phyloP scores from a whole-genome alignment of 2,888 invertebrate species.

The Crematogaster levior region DNA sequence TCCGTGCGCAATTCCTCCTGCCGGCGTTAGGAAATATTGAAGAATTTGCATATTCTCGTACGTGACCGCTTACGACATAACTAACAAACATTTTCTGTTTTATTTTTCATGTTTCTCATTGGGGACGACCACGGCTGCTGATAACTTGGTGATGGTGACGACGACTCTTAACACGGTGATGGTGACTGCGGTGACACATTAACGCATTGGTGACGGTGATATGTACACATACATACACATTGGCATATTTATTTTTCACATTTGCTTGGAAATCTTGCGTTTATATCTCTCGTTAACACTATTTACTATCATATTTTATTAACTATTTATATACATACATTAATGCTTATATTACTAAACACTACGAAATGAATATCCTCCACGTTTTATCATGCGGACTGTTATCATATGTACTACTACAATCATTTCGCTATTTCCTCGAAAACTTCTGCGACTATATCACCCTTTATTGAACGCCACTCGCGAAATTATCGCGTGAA shows the following conservation, averaged over 20 bases:
- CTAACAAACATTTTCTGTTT: conserved; percentile 60
- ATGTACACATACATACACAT: background rate
- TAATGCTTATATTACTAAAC: background rate
- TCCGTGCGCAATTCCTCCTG: conserved; percentile 43
- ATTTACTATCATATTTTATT: background rate
- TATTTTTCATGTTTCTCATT: conserved; percentile 65
- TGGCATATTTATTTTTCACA: background rate
- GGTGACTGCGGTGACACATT: background rate
- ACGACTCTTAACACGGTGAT: background rate
- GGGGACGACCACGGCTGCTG: conserved; percentile 26
- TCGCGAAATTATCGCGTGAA: conserved; percentile 51
- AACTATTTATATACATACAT: background rate
- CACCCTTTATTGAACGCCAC: conserved; percentile 30
- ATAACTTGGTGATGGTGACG: conserved; percentile 41
- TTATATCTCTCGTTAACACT: background rate
- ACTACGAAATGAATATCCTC: background rate
- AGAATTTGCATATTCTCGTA: conserved; percentile 53
- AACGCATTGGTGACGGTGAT: conserved; percentile 37
- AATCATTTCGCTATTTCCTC: conserved; percentile 37
- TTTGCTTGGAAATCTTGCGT: background rate
- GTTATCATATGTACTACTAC: conserved; percentile 7
- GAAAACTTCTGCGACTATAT: conserved; percentile 28
- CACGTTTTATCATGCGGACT: background rate
- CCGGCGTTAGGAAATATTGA: conserved; percentile 53
- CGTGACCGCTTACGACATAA: conserved; percentile 29